Percentiles rank a stretch among this genome's conserved stretches.
Conservation (phyloP, 2,113 vertebrate species). For the Carassius carassius region DNA sequence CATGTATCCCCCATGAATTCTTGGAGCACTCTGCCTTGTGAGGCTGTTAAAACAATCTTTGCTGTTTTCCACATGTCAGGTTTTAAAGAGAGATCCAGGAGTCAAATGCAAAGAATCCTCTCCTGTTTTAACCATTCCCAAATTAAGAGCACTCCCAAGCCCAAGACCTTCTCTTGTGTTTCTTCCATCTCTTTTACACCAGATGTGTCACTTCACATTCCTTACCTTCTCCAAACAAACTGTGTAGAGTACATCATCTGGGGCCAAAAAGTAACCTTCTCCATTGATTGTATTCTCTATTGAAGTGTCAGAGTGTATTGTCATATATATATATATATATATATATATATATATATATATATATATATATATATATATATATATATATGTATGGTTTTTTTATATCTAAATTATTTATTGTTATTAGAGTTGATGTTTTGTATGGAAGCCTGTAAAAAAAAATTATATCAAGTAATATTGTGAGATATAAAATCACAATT, state of each 20-base stretch:
- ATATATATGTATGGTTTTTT: too few relatives aligned
- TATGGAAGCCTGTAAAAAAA: neutral
- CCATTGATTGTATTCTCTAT: too few relatives aligned
- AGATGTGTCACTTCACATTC: neutral
- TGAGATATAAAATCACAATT: neutral
- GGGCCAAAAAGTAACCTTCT: too few relatives aligned
- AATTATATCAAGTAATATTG: neutral
- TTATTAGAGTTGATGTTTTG: too few relatives aligned
- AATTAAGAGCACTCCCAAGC: constrained; percentile 22
- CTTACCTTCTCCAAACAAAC: constrained; percentile 11
- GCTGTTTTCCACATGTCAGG: constrained; percentile 66
- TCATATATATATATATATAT: too few relatives aligned
- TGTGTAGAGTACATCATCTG: neutral
- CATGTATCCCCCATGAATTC: constrained; percentile 8
- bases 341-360: too few relatives aligned
- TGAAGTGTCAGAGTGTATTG: too few relatives aligned
- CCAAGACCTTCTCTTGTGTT: neutral
- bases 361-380: too few relatives aligned
- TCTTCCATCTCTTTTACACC: constrained; percentile 13
- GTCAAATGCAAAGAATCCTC: constrained; percentile 40
- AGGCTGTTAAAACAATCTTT: constrained; percentile 21
- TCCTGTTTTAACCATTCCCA: constrained; percentile 66
- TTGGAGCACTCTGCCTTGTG: neutral
- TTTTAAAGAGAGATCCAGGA: constrained; percentile 64
- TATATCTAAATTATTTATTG: too few relatives aligned